A percentile compares a stretch with the other conserved stretches of the same genome.
These are phyloP conservation scores for Barypeithes pellucidus DNA, from an alignment of 2,888 invertebrate species.

Conservation along the genomic window DNA sequence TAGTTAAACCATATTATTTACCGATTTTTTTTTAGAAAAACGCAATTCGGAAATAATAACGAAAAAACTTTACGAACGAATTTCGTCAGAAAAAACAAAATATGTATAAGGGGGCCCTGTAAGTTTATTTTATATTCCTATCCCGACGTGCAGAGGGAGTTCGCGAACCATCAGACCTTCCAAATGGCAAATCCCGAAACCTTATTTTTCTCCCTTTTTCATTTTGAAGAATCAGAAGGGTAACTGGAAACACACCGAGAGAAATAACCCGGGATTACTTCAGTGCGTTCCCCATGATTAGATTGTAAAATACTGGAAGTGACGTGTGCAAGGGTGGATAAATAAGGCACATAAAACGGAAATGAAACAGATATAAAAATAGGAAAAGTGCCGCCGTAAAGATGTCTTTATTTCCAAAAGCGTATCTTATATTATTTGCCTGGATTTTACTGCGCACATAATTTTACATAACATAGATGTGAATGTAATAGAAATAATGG, in stretches of 20 bases:
- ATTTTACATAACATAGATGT: slow-evolving; percentile 39
- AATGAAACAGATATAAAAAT: slow-evolving; percentile 73
- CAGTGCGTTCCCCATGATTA: slow-evolving; percentile 74
- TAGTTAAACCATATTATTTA: background rate
- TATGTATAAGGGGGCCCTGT: slow-evolving; percentile 39
- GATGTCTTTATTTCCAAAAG: slow-evolving; percentile 59
- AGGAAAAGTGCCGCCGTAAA: slow-evolving; percentile 70
- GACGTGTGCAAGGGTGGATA: slow-evolving; percentile 72
- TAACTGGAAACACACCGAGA: slow-evolving; percentile 68
- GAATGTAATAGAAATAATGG: slow-evolving; percentile 5
- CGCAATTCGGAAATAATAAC: slow-evolving; percentile 35
- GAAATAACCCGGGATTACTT: slow-evolving; percentile 72
- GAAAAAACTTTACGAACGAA: slow-evolving; percentile 23
- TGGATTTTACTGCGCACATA: slow-evolving; percentile 39
- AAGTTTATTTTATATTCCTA: slow-evolving; percentile 53
- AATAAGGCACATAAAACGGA: slow-evolving; percentile 72
- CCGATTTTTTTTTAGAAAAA: slow-evolving; percentile 2
- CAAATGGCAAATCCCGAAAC: slow-evolving; percentile 28
- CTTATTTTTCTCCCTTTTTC: slow-evolving; percentile 43
- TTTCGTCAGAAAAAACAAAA: slow-evolving; percentile 42
- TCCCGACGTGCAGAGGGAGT: slow-evolving; percentile 49
- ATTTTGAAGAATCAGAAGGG: slow-evolving; percentile 44
- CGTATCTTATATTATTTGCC: slow-evolving; percentile 50
- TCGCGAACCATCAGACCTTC: slow-evolving; percentile 44
- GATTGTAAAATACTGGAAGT: slow-evolving; percentile 74